Base-by-base conservation (phyloP, 2,113 vertebrate genomes). In the Sisor rabdophorus region DNA sequence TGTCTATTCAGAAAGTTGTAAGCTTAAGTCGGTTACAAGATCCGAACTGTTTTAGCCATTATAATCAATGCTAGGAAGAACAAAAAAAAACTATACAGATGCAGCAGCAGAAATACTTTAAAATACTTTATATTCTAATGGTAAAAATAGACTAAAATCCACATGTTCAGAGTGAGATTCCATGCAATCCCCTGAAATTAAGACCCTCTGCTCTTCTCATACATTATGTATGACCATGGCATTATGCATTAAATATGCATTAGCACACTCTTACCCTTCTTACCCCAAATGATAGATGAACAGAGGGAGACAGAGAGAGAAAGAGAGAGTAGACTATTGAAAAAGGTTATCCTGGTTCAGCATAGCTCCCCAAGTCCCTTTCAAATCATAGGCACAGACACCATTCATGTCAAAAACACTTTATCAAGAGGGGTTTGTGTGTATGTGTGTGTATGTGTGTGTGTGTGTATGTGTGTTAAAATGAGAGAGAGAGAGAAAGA, bases 211-310 rank as follows among this genome's bases (percentile, higher is more conserved):
- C 36, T 61, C 32, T 13, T 22, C 26, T 48, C 32, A 54, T 77
- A 26, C 53, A 77, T 82, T 73, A 82, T 82, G 60, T 63, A 82
- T 77, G 61, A 73, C 47, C n/a, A 78, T 11, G 44, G 58, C 32
- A 60, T 55, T 79, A 75, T 71, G 74, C 48, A 60, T 68, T 63
- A 82, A 76, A 82, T 79, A 77, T 79, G 77, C 81, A 82, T 79
- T 53, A 80, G 61, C 30, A 61, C 36, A 9, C 30, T 77, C 48
- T 61, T 50, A 60, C 44, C 55, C 75, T 8, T 53, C 48, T 40
- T 76, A 28, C n/a, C 60, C 60, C 40, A 6, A 71, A 52, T 36
- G 53, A 22, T 20, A 55, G 19, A 17, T 0, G 19, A 17, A 20
- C 0, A 55, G 53, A 55, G 19, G 10, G 4, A 9, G 20, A n/a